Evolutionary conservation across 2,113 vertebrate genomes (phyloP).

Genomic region (Vidua chalybeata): DNA sequence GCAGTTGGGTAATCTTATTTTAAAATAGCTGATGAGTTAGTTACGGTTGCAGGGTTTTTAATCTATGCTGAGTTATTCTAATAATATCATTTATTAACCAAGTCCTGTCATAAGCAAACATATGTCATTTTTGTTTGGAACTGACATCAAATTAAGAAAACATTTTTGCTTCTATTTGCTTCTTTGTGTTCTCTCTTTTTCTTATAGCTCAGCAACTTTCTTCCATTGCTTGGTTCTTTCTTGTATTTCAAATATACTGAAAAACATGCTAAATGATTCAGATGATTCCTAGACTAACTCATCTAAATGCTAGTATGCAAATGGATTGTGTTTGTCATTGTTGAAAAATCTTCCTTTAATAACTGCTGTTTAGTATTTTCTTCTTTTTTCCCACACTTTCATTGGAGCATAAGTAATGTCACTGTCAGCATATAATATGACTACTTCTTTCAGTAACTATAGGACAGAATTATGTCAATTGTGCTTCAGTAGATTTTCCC

Average conservation of each 20-base stretch:
- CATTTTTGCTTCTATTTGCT: background rate
- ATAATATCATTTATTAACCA: background rate
- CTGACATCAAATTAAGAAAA: background rate
- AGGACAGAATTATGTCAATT: background rate
- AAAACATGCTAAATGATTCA: background rate
- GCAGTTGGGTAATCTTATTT: background rate
- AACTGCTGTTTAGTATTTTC: background rate
- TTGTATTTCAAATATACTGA: background rate
- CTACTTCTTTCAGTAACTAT: background rate
- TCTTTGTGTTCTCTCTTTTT: background rate
- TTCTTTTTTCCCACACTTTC: background rate
- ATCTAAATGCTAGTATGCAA: background rate
- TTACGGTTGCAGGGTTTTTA: background rate
- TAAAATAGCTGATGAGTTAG: background rate
- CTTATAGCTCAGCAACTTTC: background rate
- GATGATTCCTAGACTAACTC: background rate
- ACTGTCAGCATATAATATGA: background rate
- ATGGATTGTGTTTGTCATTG: background rate
- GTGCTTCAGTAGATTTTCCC: background rate
- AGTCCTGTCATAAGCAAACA: fast-evolving
- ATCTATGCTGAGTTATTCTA: background rate
- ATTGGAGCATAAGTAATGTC: background rate
- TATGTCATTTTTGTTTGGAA: background rate
- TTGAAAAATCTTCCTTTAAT: background rate
- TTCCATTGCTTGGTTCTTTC: background rate